These are phyloP conservation scores for Tanytarsus gracilentus DNA, from an alignment of 2,888 invertebrate genomes.

Conservation along the genomic window DNA sequence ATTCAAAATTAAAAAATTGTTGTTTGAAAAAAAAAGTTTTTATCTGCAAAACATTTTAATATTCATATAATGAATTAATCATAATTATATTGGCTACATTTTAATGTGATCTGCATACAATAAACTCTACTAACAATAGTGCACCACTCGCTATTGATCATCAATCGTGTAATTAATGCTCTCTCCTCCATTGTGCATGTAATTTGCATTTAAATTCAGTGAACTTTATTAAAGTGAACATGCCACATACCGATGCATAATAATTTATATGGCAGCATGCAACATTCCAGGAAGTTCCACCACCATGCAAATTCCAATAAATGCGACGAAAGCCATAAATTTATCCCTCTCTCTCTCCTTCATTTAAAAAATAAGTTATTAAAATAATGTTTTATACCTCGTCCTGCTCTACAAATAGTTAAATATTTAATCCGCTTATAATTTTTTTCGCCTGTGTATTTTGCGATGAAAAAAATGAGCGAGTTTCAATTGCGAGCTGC, in stretches of 20 bases:
- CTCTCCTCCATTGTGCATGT: too few relatives aligned
- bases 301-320: constrained; percentile 9
- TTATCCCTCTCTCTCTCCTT: not conserved
- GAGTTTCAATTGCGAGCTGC: not conserved
- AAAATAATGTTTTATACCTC: not conserved
- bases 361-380: constrained; percentile 15
- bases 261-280: not conserved
- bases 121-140: too few relatives aligned
- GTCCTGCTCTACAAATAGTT: not conserved
- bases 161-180: too few relatives aligned
- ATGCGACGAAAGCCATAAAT: constrained; percentile 14
- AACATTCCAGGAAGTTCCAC: not conserved
- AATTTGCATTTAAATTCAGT: not conserved
- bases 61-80: too few relatives aligned
- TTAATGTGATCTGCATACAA: too few relatives aligned
- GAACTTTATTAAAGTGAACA: too few relatives aligned
- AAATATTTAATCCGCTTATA: constrained; percentile 13
- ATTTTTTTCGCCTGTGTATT: constrained; percentile 1
- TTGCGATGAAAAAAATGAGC: not conserved
- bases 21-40: too few relatives aligned
- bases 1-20: too few relatives aligned
- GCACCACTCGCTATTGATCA: too few relatives aligned
- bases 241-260: not conserved
- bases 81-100: too few relatives aligned
- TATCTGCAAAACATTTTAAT: too few relatives aligned